Base-by-base conservation (phyloP, 2,888 invertebrate species). In the Sycophila texana region DNA sequence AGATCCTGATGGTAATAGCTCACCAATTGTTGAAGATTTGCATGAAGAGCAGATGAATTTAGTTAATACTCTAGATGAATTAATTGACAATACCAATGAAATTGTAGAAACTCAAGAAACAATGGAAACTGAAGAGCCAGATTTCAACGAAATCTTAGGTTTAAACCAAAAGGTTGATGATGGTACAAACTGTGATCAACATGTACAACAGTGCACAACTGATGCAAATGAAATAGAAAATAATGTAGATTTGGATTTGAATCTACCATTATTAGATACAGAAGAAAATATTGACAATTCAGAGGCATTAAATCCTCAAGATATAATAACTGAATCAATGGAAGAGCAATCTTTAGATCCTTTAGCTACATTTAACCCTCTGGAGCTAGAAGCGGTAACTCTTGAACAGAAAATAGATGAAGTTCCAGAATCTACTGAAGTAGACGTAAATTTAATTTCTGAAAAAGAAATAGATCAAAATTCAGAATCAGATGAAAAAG, bases 1-100 rank as follows among this genome's bases (percentile, higher is more conserved):
- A 58, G 83, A 84, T n/a, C 70, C 75, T 4, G 82, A 86, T 12
- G 82, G 84, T 51, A 57, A 75, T 49, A 72, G 78, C 30, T 58
- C 72, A 5, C 73, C 66, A 49, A 61, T 51, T 22, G 10, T 18
- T 63, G 58, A 74, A 68, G 18, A 26, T 73, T 51, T 26, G 14
- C 55, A 51, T 30, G 67, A 49, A 39, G 30, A 81, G 66, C 53
- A 72, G 70, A 47, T 66, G 7, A 26, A 12, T 18, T 5, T 81
- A 72, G 63, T 49, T 58, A 47, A 71, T 73, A n/a, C 49, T 63
- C 7, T 70, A 18, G 20, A 51, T 22, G 30, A 74, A 39, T 57
- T 79, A 20, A 4, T 49, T 55, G 14, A 57, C 7, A 68, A 22
- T 71, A 26, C 66, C 61, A 78, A 81, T 57, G 12, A 4, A 12